Conservation (phyloP, 2,797 vertebrate species). For the Fratercula arctica region DNA sequence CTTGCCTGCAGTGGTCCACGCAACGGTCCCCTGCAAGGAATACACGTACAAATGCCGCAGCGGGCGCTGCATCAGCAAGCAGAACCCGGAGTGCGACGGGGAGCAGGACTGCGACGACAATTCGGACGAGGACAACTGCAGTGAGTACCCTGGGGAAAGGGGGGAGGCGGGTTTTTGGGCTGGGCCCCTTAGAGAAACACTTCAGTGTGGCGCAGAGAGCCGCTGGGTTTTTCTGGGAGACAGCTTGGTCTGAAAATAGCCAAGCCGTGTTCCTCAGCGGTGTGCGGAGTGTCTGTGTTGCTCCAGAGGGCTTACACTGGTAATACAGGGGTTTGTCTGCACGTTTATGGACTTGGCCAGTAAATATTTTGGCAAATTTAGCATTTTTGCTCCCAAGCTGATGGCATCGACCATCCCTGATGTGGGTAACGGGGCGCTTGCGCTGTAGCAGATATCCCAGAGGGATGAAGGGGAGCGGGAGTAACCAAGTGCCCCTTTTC, state of each 20-base stretch:
- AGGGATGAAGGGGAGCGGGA: background rate
- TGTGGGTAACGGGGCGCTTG: fast-evolving
- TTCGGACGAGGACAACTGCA: conserved; percentile 88
- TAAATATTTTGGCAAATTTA: background rate
- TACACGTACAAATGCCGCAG: conserved; percentile 83
- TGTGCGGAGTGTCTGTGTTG: fast-evolving
- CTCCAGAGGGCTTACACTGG: background rate
- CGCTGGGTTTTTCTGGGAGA: background rate
- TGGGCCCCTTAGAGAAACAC: background rate
- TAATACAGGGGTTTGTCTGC: background rate
- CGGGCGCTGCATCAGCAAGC: conserved; percentile 83
- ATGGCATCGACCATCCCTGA: background rate
- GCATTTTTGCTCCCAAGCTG: background rate
- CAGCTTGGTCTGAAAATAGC: background rate
- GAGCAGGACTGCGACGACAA: conserved; percentile 83
- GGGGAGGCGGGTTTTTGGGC: background rate
- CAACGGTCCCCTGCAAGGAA: conserved; percentile 63
- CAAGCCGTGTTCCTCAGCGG: fast-evolving
- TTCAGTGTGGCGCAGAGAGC: background rate
- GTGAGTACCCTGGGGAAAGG: conserved; percentile 68
- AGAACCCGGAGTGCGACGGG: conserved; percentile 89
- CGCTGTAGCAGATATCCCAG: background rate
- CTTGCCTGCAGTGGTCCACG: background rate
- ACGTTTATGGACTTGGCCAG: background rate
- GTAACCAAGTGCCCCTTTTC: background rate